These are phyloP conservation scores for Noctua janthina DNA, from an alignment of 2,888 invertebrate species.

Conservation along the genomic window DNA sequence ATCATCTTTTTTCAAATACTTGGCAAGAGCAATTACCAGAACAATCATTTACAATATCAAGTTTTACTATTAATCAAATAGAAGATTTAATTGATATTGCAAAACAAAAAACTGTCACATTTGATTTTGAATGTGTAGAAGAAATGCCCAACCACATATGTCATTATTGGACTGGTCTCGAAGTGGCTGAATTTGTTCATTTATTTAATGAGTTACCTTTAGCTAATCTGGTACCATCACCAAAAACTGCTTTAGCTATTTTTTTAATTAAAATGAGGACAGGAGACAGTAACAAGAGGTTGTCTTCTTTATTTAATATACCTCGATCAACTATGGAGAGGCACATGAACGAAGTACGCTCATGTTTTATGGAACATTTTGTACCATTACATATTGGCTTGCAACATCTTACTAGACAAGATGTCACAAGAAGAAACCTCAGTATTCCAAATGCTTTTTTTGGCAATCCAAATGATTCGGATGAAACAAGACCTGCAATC, in stretches of 20 bases:
- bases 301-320: slow-evolving; percentile 5
- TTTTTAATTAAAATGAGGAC: slow-evolving; percentile 6
- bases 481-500: too few species aligned
- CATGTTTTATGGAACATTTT: slow-evolving; percentile 4
- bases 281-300: slow-evolving; percentile 1
- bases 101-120: slow-evolving; percentile 1
- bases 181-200: not conserved
- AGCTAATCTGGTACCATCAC: not conserved
- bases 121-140: slow-evolving; percentile 5
- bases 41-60: too few species aligned
- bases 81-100: too few species aligned
- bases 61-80: too few species aligned
- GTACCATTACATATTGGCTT: not conserved
- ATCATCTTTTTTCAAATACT: too few species aligned
- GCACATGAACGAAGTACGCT: not conserved
- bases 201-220: not conserved
- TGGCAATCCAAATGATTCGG: too few species aligned
- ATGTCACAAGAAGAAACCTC: too few species aligned
- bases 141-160: slow-evolving; percentile 13
- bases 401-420: too few species aligned
- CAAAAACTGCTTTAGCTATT: not conserved
- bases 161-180: slow-evolving; percentile 5
- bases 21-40: too few species aligned
- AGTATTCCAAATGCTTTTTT: too few species aligned
- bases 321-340: slow-evolving; percentile 5